Percentiles rank a stretch among this genome's conserved stretches.
Conservation (phyloP, 2,888 invertebrate species). For the Ophioninae sp. region DNA sequence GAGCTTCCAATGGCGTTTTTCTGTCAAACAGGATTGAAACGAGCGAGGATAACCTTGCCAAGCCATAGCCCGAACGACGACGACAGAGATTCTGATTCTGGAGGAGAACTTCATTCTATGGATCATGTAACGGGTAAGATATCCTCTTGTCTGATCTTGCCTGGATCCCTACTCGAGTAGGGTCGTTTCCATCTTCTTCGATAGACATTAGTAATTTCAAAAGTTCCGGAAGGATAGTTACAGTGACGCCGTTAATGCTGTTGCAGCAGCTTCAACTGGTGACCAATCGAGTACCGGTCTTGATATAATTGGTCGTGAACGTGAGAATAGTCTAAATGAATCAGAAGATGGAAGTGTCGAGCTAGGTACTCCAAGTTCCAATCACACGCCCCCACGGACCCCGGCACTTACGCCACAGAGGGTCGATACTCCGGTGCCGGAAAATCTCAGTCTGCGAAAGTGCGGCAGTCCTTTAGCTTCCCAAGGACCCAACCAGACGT, state of each 20-base stretch:
- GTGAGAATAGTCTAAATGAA: slow-evolving; percentile 75
- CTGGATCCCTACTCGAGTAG: neutral
- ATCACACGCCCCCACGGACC: slow-evolving; percentile 76
- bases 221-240: neutral
- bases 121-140: slow-evolving; percentile 68
- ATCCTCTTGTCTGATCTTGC: neutral
- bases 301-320: slow-evolving; percentile 68
- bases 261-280: slow-evolving; percentile 20
- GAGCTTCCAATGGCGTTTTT: slow-evolving; percentile 17
- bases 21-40: slow-evolving; percentile 79
- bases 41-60: slow-evolving; percentile 81
- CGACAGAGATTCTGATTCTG: slow-evolving; percentile 79
- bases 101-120: slow-evolving; percentile 70
- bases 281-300: slow-evolving; percentile 64
- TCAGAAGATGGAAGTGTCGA: slow-evolving; percentile 78
- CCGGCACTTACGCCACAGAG: slow-evolving; percentile 76
- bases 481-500: slow-evolving; percentile 68
- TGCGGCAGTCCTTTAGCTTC: slow-evolving; percentile 80
- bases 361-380: slow-evolving; percentile 76
- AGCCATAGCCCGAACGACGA: slow-evolving; percentile 81
- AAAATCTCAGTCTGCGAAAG: slow-evolving; percentile 91
- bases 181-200: too few species aligned
- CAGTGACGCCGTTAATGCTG: neutral
- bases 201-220: neutral
- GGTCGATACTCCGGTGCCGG: slow-evolving; percentile 85